These are phyloP conservation scores for Liopterus haemorrhoidalis DNA, from an alignment of 2,888 invertebrate genomes.

Conservation along the genomic window DNA sequence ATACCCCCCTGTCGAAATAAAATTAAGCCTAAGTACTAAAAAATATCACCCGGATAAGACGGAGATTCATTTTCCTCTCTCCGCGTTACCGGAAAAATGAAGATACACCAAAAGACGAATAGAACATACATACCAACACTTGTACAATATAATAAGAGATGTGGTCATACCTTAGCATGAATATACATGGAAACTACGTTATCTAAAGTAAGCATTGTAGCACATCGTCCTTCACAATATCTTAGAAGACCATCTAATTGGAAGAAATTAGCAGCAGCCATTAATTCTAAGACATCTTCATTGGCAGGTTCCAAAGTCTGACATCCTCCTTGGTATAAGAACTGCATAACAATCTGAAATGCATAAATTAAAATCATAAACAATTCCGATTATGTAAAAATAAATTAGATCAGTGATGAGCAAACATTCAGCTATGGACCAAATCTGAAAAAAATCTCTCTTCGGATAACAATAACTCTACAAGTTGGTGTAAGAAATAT, in stretches of 20 bases:
- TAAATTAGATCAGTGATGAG: neutral
- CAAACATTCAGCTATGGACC: no score
- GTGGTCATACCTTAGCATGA: slow-evolving; percentile 84
- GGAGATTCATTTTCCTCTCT: no score
- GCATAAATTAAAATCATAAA: slow-evolving; percentile 6
- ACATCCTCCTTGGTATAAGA: slow-evolving; percentile 84
- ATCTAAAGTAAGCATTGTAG: slow-evolving; percentile 75
- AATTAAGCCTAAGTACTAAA: no score
- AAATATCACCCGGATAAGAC: no score
- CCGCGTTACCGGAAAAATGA: no score
- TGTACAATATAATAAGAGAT: no score
- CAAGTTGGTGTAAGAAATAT: no score
- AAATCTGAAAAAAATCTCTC: no score
- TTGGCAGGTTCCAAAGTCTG: slow-evolving; percentile 70
- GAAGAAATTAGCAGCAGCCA: slow-evolving; percentile 90
- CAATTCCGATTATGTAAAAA: neutral
- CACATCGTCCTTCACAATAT: slow-evolving; percentile 81
- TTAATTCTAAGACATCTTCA: slow-evolving; percentile 76
- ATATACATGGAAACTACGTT: slow-evolving; percentile 90
- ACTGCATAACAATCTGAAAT: slow-evolving; percentile 83
- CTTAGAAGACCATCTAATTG: slow-evolving; percentile 77
- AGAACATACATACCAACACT: no score
- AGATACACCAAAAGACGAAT: no score
- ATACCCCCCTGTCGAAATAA: no score
- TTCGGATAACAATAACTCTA: no score